Base-by-base conservation (phyloP, 2,797 vertebrate genomes). In the Kryptopterus vitreolus region DNA sequence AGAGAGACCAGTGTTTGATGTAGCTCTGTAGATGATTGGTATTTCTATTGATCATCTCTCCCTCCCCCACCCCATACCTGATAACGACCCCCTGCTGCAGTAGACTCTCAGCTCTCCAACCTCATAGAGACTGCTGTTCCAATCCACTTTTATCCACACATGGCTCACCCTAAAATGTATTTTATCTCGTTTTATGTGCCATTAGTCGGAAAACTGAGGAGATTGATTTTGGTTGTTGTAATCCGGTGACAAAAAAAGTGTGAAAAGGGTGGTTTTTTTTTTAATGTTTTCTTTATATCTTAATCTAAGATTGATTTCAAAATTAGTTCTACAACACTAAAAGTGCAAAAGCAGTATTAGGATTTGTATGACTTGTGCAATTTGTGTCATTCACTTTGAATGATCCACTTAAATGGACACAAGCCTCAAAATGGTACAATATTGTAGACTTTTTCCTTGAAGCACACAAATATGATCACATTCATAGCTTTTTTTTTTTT, bases 21-120 rank as follows among this genome's bases (percentile, higher is more conserved):
- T 62, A 63, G 76, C 57, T 48, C 26, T 57, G 63, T 48, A 66
- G 31, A 0, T 89, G 73, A 90, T 91, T 93, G 87, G 89, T 89
- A 92, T 92, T 90, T 33, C 87, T 91, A 90, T 90, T 69, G 71
- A 35, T 86, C 75, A 70, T 74, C 87, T 48, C 38, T 77, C 55
- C 73, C 63, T 38, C 35, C 73, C 50, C n/a, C n/a, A n/a, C n/a
- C 76, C 87, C 57, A 11, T 38, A 53, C 69, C 66, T 83, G 88
- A 86, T 89, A 87, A 87, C 38, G 15, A 61, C 78, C 76, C 85
- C 77, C 55, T 82, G 76, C 72, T 83, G 87, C 76, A 78, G 79
- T n/a, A 83, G 76, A 46, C 24, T 48, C 38, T 82, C 77, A 31
- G 78, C 82, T 81, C 57, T 79, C 26, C 81, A 82, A 72, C 72